Evolutionary conservation across 2,797 vertebrate species (phyloP), one percentile per base, ranked within the genome.

Genomic region (Astyanax mexicanus): DNA sequence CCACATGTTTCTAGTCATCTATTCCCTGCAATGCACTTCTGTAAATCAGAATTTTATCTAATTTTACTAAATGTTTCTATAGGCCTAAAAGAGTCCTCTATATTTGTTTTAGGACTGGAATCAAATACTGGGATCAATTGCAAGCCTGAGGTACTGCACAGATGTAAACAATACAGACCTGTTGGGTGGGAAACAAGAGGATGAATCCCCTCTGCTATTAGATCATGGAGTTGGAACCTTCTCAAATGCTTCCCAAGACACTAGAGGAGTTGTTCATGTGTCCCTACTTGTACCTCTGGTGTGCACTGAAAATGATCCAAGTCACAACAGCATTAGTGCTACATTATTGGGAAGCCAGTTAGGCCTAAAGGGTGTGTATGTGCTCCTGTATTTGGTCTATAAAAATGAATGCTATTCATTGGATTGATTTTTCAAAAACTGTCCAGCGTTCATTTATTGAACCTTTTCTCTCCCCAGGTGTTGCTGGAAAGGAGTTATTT

Each of bases 31-130:
- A 62, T 2, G n/a, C 19, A n/a, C n/a, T 58, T 5, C 17, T 81
- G 17, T 55, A 19, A 47, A 66, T n/a, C n/a, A n/a, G n/a, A n/a
- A n/a, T n/a, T n/a, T n/a, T n/a, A n/a, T n/a, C n/a, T n/a, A n/a
- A n/a, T n/a, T n/a, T n/a, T n/a, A 5, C 37, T 0, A n/a, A 32
- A 47, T 62, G 0, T 12, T 81, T 82, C 29, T 6, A 8, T 47
- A 2, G 19, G 6, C 6, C 38, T 21, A 13, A 13, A 17, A n/a
- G 7, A 73, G 76, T 17, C 21, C 42, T 29, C 38, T 13, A 29
- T 32, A 1, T 44, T 29, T 38, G 42, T 75, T 57, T 72, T 57
- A 95, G 94, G 92, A 94, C 85, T 94, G 94, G 93, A 94, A 94
- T 79, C 67, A 64, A 74, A 62, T 95, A 37, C 82, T 95, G 25